These are phyloP conservation scores for Oreochromis niloticus DNA, from an alignment of 2,113 vertebrate genomes.

Conservation along the genomic window DNA sequence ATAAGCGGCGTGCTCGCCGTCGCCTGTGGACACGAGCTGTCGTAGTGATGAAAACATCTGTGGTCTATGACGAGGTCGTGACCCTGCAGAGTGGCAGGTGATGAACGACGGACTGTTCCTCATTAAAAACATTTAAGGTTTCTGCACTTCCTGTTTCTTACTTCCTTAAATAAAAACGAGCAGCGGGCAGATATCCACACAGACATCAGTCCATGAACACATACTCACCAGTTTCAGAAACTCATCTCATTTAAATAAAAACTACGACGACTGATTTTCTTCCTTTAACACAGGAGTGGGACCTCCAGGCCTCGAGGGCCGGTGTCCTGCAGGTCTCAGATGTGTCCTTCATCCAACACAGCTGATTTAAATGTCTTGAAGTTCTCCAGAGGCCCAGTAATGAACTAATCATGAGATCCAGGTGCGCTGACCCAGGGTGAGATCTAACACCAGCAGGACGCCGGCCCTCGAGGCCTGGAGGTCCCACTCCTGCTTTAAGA, in stretches of 20 bases:
- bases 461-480: not conserved
- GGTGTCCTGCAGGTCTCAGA: accelerated
- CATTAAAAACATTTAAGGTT: not conserved
- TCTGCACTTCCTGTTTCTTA: not conserved
- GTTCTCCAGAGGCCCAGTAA: accelerated
- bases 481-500: not conserved
- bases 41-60: not conserved
- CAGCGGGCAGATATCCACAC: accelerated
- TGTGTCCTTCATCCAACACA: not conserved
- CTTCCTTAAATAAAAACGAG: not conserved
- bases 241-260: not conserved
- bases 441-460: not conserved
- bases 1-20: not conserved
- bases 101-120: not conserved
- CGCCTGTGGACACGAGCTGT: not conserved
- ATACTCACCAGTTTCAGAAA: not conserved
- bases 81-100: not conserved
- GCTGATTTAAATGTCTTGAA: accelerated
- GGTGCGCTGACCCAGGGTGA: not conserved
- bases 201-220: accelerated
- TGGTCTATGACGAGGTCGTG: not conserved
- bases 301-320: not conserved
- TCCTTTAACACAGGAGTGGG: not conserved
- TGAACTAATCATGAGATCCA: not conserved
- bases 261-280: not conserved